Evolutionary conservation across 35 echinoderm and acorn worm species (phyloP), one percentile per base, ranked within the genome.

Genomic region (Apostichopus californicus): DNA sequence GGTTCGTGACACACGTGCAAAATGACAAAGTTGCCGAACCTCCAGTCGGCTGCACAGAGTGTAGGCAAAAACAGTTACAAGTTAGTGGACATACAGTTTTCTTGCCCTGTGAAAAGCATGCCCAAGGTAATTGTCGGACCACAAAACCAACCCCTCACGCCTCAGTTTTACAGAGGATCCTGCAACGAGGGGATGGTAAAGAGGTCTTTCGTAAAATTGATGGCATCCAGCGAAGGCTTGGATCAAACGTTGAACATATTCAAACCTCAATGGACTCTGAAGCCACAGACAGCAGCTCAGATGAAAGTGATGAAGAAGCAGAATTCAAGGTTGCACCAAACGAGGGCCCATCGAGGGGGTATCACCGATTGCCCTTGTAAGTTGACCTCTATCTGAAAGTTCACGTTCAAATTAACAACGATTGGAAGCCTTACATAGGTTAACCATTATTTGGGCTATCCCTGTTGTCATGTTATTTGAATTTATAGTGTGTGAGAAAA

Each of bases 221-320:
- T 53, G 77, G 79, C 57, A 73, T 91, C 6, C 77, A 79, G 18
- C 17, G 24, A 52, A 59, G 89, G 46, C 91, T 97, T 53, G 85
- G 81, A n/a, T 56, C 89, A 56, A 86, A 93, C 55, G 77, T 99
- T 26, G 73, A 68, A 66, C 97, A 99, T 92, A 77, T 93, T 55
- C 93, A 99, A 65, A 90, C 63, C 23, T 77, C 81, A 9, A 61
- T 96, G 15, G 97, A 99, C 85, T 93, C 93, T 89, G 95, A 99
- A 91, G 97, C 92, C 71, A 99, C 97, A 9, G 97, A 99, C 28
- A 95, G 95, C 83, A 99, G 97, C 79, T 99, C 97, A 46, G 97
- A 95, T 55, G 95, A 96, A 66, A 93, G 93, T 79, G 96, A 94
- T 92, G 95, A 95, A 80, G 95, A 96, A 78, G 91, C 77, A 24